phyloP scores from a whole-genome alignment of 2,797 vertebrate genomes.

The Melopsittacus undulatus region DNA sequence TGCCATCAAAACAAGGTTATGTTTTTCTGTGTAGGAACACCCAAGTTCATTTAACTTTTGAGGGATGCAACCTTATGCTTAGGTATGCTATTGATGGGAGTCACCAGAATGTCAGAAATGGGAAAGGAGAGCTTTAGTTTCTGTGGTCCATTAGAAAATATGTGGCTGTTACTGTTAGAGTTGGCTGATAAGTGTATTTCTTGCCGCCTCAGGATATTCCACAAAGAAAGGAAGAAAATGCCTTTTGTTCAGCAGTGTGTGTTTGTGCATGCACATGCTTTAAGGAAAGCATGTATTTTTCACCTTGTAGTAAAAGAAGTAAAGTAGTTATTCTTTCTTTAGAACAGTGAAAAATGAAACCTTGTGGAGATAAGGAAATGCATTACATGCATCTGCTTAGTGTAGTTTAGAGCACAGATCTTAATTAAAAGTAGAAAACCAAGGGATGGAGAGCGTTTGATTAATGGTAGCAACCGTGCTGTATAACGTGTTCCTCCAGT shows the following conservation, averaged over 20 bases:
- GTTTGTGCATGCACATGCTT: rapidly evolving
- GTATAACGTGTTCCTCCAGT: not conserved
- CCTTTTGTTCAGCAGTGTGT: not conserved
- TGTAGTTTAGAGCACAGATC: conserved; percentile 4
- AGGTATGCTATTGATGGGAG: not conserved
- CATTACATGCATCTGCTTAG: conserved; percentile 6
- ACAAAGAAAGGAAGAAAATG: not conserved
- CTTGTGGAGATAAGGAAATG: conserved; percentile 19
- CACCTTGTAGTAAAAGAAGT: not conserved
- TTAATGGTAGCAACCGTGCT: not conserved
- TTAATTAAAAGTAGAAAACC: conserved; percentile 16
- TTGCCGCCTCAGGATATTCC: not conserved
- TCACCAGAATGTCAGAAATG: not conserved
- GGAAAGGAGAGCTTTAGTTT: not conserved
- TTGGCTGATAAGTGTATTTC: not conserved
- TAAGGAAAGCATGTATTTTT: not conserved
- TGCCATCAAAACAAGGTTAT: not conserved
- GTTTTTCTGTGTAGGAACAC: conserved; percentile 34
- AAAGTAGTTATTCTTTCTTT: not conserved
- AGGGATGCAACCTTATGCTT: not conserved
- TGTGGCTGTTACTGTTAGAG: not conserved
- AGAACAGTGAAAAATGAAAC: conserved; percentile 10
- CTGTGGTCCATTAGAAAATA: not conserved
- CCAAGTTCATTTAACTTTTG: not conserved
- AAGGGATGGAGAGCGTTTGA: not conserved